Conservation (phyloP, 2,113 vertebrate genomes). For the Nesoenas mayeri region DNA sequence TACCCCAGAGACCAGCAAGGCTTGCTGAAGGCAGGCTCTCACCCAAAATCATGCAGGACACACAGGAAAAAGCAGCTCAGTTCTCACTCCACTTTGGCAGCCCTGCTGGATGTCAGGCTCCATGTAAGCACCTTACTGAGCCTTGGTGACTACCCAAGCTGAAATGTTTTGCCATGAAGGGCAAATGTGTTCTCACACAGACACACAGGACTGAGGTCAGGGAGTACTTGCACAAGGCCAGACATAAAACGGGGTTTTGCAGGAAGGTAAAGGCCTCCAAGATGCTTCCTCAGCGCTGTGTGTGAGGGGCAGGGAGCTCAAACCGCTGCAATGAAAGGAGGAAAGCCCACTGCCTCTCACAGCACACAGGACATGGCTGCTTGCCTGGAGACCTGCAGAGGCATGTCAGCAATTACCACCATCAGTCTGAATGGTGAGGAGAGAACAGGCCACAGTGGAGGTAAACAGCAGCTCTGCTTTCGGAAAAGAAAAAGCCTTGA, state of each 20-base stretch:
- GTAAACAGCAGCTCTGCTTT: not conserved
- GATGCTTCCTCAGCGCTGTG: not conserved
- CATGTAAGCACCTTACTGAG: rapidly evolving
- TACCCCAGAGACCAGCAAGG: not conserved
- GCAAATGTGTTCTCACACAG: not conserved
- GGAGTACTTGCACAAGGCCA: not conserved
- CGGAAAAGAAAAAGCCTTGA: not conserved
- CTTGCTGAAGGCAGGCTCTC: not conserved
- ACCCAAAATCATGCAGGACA: not conserved
- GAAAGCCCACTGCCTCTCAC: not conserved
- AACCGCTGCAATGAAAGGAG: rapidly evolving
- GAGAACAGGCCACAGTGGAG: not conserved
- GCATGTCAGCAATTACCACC: not conserved
- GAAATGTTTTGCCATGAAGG: not conserved
- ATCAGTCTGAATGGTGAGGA: rapidly evolving
- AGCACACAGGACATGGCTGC: rapidly evolving
- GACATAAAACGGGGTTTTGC: not conserved
- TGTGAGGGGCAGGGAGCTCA: not conserved
- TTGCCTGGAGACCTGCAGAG: not conserved
- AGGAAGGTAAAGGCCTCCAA: not conserved
- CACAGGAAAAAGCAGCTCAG: not conserved
- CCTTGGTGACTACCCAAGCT: not conserved
- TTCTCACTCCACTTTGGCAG: not conserved
- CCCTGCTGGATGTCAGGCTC: not conserved
- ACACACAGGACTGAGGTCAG: not conserved